These are phyloP conservation scores for Dermochelys coriacea DNA, from an alignment of 2,797 vertebrate species.

Conservation along the genomic window DNA sequence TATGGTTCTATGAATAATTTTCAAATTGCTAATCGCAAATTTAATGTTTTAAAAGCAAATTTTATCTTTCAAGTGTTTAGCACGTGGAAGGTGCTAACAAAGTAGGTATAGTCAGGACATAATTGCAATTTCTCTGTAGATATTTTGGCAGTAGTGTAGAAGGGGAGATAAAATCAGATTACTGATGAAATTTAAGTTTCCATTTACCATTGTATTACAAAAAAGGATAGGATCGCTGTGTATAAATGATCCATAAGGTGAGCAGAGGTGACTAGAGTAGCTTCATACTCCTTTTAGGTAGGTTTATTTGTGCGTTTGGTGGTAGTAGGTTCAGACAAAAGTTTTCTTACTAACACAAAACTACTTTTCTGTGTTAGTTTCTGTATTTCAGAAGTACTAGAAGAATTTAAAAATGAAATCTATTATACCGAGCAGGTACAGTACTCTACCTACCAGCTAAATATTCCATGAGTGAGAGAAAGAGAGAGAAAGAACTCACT, in stretches of 20 bases:
- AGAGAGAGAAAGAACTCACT: neutral
- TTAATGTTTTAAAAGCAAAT: neutral
- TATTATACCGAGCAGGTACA: neutral
- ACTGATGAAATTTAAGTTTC: neutral
- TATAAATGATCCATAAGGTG: neutral
- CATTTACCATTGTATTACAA: neutral
- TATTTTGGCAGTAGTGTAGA: neutral
- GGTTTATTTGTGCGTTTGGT: neutral
- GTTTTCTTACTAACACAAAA: neutral
- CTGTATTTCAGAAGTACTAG: neutral
- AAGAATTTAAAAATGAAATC: neutral
- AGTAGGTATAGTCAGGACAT: neutral
- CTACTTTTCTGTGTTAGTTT: neutral
- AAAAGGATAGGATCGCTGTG: rapidly evolving
- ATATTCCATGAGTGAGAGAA: neutral
- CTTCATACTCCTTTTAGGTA: neutral
- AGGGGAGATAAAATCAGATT: neutral
- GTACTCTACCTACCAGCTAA: neutral
- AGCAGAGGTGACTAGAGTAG: neutral
- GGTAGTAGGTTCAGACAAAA: neutral
- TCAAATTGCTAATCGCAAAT: neutral
- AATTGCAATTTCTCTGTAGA: neutral
- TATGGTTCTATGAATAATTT: neutral
- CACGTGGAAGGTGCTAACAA: neutral
- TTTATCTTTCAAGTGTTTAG: neutral